Conservation (phyloP, 2,797 vertebrate genomes). For the Sebastes trivittatus region DNA sequence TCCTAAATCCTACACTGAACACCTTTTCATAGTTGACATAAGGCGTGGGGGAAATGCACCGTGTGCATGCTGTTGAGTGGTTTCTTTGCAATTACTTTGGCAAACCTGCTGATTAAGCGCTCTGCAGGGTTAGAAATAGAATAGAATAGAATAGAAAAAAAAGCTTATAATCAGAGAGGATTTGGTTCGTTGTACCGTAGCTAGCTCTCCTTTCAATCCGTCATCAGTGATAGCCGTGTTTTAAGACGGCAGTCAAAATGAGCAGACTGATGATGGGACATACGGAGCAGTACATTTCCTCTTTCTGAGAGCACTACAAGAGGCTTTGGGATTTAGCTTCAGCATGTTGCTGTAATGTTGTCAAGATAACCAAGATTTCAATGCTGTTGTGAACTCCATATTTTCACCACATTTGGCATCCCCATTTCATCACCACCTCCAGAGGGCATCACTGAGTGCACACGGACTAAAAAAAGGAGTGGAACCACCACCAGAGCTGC, state of each 20-base stretch:
- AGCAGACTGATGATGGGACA: background rate
- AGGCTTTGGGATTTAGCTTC: constrained; percentile 23
- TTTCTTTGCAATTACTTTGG: constrained; percentile 21
- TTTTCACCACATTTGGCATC: background rate
- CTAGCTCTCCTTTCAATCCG: background rate
- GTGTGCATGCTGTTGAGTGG: constrained; percentile 35
- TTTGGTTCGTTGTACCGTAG: background rate
- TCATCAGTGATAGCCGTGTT: background rate
- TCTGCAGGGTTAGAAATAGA: background rate
- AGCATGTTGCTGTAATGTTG: background rate
- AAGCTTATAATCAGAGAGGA: constrained; percentile 3
- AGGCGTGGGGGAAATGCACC: constrained; percentile 66
- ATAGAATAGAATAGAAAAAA: background rate
- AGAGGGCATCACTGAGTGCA: constrained; percentile 19
- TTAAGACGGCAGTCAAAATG: background rate
- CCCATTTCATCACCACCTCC: constrained; percentile 4
- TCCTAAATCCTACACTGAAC: constrained; percentile 26
- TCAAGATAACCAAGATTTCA: constrained; percentile 10
- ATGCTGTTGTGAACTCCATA: background rate
- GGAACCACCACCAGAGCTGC: background rate
- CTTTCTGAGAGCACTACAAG: background rate
- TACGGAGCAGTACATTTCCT: background rate
- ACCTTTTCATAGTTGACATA: constrained; percentile 37
- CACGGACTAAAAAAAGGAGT: background rate
- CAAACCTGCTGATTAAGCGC: background rate